These are phyloP conservation scores for Oxyruncus cristatus DNA, from an alignment of 2,113 vertebrate genomes.

Conservation along the genomic window DNA sequence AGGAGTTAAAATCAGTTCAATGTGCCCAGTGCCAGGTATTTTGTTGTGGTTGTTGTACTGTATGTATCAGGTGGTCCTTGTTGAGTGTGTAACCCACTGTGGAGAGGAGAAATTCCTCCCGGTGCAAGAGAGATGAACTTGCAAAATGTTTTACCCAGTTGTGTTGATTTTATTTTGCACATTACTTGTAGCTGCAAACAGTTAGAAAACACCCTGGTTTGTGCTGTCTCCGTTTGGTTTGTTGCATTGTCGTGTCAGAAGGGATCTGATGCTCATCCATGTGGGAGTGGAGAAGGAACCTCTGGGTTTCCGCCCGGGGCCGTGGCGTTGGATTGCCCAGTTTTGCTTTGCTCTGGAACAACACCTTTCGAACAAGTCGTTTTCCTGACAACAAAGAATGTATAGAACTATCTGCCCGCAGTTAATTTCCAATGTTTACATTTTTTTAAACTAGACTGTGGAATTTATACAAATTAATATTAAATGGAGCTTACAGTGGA, in stretches of 20 bases:
- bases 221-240: conserved; percentile 45
- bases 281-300: not conserved
- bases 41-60: conserved; percentile 62
- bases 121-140: conserved; percentile 22
- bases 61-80: conserved; percentile 68
- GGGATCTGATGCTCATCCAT: not conserved
- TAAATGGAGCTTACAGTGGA: conserved; percentile 66
- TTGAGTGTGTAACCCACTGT: conserved; percentile 57
- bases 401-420: conserved; percentile 76
- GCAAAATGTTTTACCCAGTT: conserved; percentile 29
- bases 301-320: conserved; percentile 12
- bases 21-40: conserved; percentile 60
- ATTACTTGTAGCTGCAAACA: conserved; percentile 56
- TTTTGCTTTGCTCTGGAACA: conserved; percentile 47
- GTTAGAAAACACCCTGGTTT: conserved; percentile 46
- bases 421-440: conserved; percentile 85
- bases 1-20: conserved; percentile 65
- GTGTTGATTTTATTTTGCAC: conserved; percentile 70
- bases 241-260: conserved; percentile 11
- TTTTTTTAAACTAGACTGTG: conserved; percentile 81
- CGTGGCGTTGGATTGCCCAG: not conserved
- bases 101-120: conserved; percentile 40
- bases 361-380: conserved; percentile 55
- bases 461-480: conserved; percentile 69
- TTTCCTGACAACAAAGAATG: conserved; percentile 83